phyloP scores from a whole-genome alignment of 1,140 invertebrate species.

The Platorchestia sp. region DNA sequence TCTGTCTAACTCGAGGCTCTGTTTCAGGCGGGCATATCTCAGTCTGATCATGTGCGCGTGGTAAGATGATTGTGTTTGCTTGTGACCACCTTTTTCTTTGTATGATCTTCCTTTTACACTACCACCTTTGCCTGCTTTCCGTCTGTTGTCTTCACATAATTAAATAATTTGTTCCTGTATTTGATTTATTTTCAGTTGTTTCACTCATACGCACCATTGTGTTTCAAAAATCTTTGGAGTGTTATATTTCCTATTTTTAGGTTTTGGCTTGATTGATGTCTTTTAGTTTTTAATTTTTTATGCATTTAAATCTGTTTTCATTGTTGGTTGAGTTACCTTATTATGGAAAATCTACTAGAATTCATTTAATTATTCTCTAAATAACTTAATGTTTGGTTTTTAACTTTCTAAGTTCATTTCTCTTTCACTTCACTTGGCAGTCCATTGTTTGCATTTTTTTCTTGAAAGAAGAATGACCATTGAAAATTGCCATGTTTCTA shows the following conservation, averaged over 20 bases:
- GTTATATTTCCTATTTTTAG: background rate
- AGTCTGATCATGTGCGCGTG: conserved; percentile 28
- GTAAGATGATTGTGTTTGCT: conserved; percentile 17
- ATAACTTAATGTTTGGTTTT: background rate
- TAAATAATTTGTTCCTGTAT: background rate
- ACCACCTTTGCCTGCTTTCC: background rate
- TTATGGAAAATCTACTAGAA: background rate
- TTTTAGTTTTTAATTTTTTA: background rate
- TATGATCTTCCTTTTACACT: background rate
- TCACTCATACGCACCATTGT: background rate
- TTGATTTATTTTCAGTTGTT: background rate
- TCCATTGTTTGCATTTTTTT: background rate
- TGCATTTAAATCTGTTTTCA: background rate
- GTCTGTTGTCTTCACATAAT: background rate
- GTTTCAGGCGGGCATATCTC: conserved; percentile 40
- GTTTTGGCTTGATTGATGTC: background rate
- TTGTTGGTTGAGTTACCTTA: background rate
- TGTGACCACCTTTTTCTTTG: conserved; percentile 23
- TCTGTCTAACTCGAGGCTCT: conserved; percentile 12
- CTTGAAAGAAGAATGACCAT: background rate
- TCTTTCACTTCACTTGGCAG: background rate
- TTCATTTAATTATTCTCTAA: background rate
- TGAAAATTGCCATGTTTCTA: background rate
- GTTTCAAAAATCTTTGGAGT: background rate
- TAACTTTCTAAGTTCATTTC: background rate